Percentiles rank a stretch among this genome's conserved stretches.
These are phyloP conservation scores for Pilophorus perplexus DNA, from an alignment of 2,888 invertebrate genomes.

Conservation along the genomic window DNA sequence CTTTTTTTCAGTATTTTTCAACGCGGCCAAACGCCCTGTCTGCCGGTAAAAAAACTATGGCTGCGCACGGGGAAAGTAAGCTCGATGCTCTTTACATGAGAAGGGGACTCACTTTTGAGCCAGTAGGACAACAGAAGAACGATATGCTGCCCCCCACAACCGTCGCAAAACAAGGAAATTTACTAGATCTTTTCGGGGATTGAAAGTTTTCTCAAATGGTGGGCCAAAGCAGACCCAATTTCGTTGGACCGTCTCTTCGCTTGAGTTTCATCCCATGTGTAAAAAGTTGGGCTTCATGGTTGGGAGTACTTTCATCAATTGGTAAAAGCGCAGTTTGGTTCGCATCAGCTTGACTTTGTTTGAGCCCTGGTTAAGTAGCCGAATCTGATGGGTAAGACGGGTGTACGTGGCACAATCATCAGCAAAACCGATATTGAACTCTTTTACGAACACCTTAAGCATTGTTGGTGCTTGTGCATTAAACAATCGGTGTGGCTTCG, in stretches of 20 bases:
- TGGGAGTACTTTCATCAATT: not conserved
- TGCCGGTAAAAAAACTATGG: slow-evolving; percentile 11
- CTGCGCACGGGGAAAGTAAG: slow-evolving; percentile 8
- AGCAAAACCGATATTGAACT: slow-evolving; percentile 14
- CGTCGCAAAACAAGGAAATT: not conserved
- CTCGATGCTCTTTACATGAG: not conserved
- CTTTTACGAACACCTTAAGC: not conserved
- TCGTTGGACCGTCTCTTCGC: not conserved
- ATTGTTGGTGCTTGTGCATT: not conserved
- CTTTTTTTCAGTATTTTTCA: not conserved
- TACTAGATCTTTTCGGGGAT: not conserved
- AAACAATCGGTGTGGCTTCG: not conserved
- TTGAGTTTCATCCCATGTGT: slow-evolving; percentile 7
- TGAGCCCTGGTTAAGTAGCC: no score
- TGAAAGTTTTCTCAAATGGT: not conserved
- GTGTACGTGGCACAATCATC: slow-evolving; percentile 22
- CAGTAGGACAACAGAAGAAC: not conserved
- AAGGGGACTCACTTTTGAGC: not conserved
- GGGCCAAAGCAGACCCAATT: slow-evolving; percentile 7
- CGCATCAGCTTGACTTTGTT: not conserved
- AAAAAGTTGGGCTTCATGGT: slow-evolving; percentile 4
- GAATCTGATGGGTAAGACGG: slow-evolving; percentile 1
- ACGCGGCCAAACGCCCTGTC: slow-evolving; percentile 5
- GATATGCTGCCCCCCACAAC: not conserved
- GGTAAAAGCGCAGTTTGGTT: not conserved